Evolutionary conservation across 2,113 vertebrate species (phyloP).

Genomic region (Burhinus bistriatus): DNA sequence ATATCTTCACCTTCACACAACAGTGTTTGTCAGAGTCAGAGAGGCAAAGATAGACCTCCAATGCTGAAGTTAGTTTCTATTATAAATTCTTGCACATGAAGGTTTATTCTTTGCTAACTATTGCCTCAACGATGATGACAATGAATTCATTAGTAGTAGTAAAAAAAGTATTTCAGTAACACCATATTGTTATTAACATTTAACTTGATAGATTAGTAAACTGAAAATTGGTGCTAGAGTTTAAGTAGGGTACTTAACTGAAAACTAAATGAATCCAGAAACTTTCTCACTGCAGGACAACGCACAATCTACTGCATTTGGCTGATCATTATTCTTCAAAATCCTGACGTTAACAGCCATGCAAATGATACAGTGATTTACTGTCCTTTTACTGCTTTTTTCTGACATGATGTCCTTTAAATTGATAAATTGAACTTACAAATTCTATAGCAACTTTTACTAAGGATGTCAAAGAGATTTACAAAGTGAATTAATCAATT

Average conservation of each 20-base stretch:
- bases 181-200: not conserved
- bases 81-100: not conserved
- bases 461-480: not conserved
- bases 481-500: conserved; percentile 1
- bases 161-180: not conserved
- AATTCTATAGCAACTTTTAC: not conserved
- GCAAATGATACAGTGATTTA: not conserved
- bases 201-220: not conserved
- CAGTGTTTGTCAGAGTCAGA: not conserved
- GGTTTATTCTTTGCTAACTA: not conserved
- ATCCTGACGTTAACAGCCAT: not conserved
- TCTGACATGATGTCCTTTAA: not conserved
- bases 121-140: not conserved
- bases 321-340: not conserved
- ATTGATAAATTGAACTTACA: not conserved
- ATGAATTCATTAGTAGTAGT: not conserved
- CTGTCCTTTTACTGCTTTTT: not conserved
- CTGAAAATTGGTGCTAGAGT: not conserved
- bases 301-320: not conserved
- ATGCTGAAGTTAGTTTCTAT: not conserved
- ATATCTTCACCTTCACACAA: not conserved
- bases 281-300: not conserved
- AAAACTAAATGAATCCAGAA: not conserved
- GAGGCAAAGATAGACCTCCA: not conserved
- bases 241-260: not conserved